These are phyloP conservation scores for Cataglyphis cursor DNA, from an alignment of 2,888 invertebrate genomes.

Conservation along the genomic window DNA sequence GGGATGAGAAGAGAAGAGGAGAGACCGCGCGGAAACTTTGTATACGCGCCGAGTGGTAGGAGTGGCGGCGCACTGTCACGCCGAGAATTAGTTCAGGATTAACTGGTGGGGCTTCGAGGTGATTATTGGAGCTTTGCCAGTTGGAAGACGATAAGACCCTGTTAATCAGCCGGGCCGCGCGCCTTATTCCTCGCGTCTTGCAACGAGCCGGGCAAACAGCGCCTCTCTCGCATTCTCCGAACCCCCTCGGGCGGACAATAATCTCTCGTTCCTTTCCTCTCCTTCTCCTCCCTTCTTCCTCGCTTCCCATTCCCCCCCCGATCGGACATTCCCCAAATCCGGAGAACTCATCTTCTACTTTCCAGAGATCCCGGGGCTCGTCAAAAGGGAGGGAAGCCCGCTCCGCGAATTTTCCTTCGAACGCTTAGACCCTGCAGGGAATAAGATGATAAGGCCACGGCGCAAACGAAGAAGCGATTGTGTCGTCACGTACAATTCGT, in stretches of 20 bases:
- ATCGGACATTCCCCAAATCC: constrained; percentile 56
- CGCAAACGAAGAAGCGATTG: constrained; percentile 15
- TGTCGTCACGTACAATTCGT: constrained; percentile 19
- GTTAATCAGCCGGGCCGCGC: constrained; percentile 79
- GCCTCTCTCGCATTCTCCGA: constrained; percentile 34
- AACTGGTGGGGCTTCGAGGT: constrained; percentile 83
- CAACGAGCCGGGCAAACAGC: constrained; percentile 26
- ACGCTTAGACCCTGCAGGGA: constrained; percentile 16
- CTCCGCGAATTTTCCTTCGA: constrained; percentile 34
- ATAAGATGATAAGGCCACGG: background rate
- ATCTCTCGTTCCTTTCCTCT: constrained; percentile 14
- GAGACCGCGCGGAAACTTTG: constrained; percentile 63
- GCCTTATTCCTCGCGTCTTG: constrained; percentile 54
- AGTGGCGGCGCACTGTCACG: constrained; percentile 78
- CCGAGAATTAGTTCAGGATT: constrained; percentile 84
- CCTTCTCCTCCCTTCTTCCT: background rate
- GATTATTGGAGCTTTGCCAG: constrained; percentile 85
- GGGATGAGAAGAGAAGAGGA: constrained; percentile 19
- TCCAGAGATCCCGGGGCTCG: constrained; percentile 55
- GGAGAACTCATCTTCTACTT: constrained; percentile 61
- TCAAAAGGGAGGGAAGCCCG: constrained; percentile 47
- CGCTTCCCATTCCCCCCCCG: background rate
- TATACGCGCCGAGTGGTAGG: constrained; percentile 57
- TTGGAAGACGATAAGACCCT: constrained; percentile 84
- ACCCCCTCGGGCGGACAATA: constrained; percentile 27